phyloP scores from a whole-genome alignment of 2,113 vertebrate species.

The Mirza zaza region DNA sequence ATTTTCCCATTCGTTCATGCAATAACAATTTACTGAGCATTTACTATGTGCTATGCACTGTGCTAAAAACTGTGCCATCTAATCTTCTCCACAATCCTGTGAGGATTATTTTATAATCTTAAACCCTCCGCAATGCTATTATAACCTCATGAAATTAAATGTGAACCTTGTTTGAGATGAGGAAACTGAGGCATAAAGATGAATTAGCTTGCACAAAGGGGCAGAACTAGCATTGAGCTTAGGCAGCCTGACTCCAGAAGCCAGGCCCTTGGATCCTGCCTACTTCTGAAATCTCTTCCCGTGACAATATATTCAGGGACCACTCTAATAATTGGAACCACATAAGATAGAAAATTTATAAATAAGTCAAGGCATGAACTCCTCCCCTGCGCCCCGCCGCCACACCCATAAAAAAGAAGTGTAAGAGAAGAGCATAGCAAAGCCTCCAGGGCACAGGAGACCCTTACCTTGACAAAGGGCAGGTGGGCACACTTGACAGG shows the following conservation, averaged over 20 bases:
- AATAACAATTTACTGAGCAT: not conserved
- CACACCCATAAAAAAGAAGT: not conserved
- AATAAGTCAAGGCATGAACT: not conserved
- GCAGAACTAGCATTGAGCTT: not conserved
- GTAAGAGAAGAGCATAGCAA: not conserved
- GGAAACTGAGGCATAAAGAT: not conserved
- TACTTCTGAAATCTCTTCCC: not conserved
- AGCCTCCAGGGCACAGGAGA: not conserved
- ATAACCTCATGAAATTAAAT: not conserved
- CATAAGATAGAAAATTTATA: not conserved
- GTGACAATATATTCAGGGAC: not conserved
- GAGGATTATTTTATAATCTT: not conserved
- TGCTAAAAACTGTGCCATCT: not conserved
- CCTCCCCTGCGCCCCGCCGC: no score
- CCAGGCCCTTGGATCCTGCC: no score
- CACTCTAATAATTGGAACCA: not conserved
- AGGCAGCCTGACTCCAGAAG: not conserved
- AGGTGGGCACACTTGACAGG: not conserved
- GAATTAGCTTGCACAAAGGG: not conserved
- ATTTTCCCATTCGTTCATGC: not conserved
- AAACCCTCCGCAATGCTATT: fast-evolving
- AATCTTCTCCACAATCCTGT: not conserved
- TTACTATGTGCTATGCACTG: not conserved
- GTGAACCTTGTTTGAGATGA: not conserved
- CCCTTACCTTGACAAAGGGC: not conserved